Base-by-base conservation (phyloP, 2,888 invertebrate species). In the Hyppa rectilinea region DNA sequence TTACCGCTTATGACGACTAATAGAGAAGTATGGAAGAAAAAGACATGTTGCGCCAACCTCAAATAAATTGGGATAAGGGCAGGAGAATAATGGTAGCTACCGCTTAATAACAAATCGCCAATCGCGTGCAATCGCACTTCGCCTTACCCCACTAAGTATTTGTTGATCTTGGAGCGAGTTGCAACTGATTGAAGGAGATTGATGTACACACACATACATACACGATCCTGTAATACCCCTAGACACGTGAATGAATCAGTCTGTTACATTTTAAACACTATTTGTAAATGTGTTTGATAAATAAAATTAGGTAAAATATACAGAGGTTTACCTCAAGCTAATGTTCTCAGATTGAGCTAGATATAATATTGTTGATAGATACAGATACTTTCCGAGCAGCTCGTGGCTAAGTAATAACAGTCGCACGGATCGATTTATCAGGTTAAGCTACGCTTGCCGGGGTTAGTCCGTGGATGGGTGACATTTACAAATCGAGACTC, bases 141-240 rank as follows among this genome's bases (percentile, higher is more conserved):
- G 2, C 50, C 47, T 29, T 23, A 59, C 36, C 31, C 2, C 14
- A 23, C 68, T 81, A 71, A 78, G 75, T 78, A 68, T 82, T 71
- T 82, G 78, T 82, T 82, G 75, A 67, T 82, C 50, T 80, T 79
- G 64, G 77, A 76, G 20, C 55, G 43, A 59, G 66, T 26, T 43
- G 58, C 17, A 73, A 55, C 67, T 81, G 75, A 81, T 71, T 74
- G 81, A 78, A 75, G 59, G 47, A 77, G 77, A 83, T 80, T 76
- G 83, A 83, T 80, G 71, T 47, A 59, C 64, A 43, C 63, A 72
- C 56, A 62, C 71, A 74, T 59, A 71, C 69, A 63, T n/a, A 60
- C 10, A 26, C 29, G 49, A 63, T 64, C 55, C 40, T 49, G 45
- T 60, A 61, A 72, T 73, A 73, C 26, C 53, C 29, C 26, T 26